Percentiles rank a stretch among this genome's conserved stretches.
Evolutionary conservation across 1,140 invertebrate species (phyloP).

Genomic region (Brachionus sp.): DNA sequence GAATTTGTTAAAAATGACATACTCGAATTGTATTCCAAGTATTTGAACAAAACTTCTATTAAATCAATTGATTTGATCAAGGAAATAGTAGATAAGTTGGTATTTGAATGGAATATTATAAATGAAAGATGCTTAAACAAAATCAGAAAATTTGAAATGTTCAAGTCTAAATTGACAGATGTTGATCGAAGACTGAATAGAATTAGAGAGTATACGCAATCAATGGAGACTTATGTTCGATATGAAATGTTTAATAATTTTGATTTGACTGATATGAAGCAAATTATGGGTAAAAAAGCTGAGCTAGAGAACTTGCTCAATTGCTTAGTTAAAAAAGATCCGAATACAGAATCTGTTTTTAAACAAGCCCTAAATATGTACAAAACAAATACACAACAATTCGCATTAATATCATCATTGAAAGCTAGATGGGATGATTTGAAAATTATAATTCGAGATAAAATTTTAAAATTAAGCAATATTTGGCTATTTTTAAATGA

Average conservation of each 20-base stretch:
- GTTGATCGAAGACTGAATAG: not conserved
- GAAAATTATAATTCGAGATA: slow-evolving; percentile 11
- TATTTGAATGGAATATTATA: slow-evolving; percentile 10
- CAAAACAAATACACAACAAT: not conserved
- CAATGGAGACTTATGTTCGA: not conserved
- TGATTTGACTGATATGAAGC: not conserved
- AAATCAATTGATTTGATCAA: not conserved
- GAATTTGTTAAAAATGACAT: slow-evolving; percentile 17
- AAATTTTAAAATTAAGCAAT: not conserved
- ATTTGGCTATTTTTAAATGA: slow-evolving; percentile 38
- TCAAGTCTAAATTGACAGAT: not conserved
- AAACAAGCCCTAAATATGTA: not conserved
- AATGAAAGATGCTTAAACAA: not conserved
- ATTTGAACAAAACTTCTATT: not conserved
- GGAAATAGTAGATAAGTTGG: not conserved
- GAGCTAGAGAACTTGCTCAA: not conserved
- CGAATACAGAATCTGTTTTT: not conserved
- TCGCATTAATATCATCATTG: not conserved
- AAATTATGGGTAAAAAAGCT: not conserved
- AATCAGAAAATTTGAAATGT: slow-evolving; percentile 14
- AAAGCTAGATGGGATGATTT: not conserved
- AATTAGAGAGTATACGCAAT: not conserved
- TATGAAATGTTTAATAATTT: slow-evolving; percentile 5
- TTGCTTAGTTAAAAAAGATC: not conserved
- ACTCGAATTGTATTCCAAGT: not conserved